Conservation (phyloP, 2,888 invertebrate species). For the Minunthozetes semirufus region DNA sequence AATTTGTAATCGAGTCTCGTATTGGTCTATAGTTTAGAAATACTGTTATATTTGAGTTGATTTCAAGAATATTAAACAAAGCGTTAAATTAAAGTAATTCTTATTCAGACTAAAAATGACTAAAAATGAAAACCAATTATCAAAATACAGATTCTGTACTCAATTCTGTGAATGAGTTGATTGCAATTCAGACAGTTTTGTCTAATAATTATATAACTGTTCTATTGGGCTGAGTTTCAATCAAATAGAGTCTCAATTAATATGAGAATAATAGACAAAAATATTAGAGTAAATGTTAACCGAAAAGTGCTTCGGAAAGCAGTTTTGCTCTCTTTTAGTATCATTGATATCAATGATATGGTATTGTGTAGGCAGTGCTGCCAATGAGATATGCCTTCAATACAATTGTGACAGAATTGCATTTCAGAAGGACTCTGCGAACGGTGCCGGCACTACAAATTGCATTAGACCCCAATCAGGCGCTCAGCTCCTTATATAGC, state of each 20-base stretch:
- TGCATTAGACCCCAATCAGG: conserved; percentile 6
- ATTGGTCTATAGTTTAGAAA: background rate
- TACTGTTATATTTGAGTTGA: background rate
- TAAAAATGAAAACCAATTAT: background rate
- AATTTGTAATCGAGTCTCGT: background rate
- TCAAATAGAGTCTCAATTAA: conserved; percentile 17
- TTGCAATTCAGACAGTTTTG: background rate
- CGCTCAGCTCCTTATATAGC: conserved; percentile 9
- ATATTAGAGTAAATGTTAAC: background rate
- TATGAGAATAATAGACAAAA: background rate
- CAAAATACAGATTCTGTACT: background rate
- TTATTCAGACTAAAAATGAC: background rate
- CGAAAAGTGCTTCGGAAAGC: conserved; percentile 16
- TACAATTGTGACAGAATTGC: conserved; percentile 22
- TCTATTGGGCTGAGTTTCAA: background rate
- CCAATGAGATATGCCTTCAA: conserved; percentile 24
- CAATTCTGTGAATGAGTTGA: no score
- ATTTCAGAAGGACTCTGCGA: background rate
- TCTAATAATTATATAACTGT: background rate
- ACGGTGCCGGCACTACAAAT: background rate
- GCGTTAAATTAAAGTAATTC: background rate
- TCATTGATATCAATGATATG: no score
- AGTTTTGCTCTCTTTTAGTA: background rate
- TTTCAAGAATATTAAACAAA: background rate
- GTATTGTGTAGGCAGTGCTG: no score